Evolutionary conservation across 2,113 vertebrate genomes (phyloP).

Genomic region (Physeter macrocephalus): DNA sequence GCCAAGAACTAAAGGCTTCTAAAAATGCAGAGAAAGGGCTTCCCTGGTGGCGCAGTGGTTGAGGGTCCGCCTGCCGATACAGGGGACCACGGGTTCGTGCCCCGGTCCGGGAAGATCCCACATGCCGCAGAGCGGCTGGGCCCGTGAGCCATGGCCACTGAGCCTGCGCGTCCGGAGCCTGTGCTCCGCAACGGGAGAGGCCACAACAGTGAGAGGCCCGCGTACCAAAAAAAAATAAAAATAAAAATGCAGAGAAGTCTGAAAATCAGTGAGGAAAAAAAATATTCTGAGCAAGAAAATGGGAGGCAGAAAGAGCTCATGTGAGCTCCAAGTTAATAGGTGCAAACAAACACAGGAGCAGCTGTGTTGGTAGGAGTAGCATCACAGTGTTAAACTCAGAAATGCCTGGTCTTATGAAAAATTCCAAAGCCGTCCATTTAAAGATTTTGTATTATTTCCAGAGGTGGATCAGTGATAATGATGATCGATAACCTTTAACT

Average conservation of each 20-base stretch:
- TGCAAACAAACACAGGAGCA: neutral
- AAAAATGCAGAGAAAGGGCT: neutral
- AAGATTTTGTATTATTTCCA: neutral
- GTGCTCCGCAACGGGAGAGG: too few relatives aligned
- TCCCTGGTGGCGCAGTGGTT: too few relatives aligned
- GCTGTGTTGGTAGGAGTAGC: neutral
- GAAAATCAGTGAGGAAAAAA: neutral
- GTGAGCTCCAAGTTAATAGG: neutral
- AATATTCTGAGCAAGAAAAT: neutral
- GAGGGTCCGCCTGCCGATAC: too few relatives aligned
- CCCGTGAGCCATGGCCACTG: too few relatives aligned
- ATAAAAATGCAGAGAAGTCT: neutral
- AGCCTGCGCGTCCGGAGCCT: too few relatives aligned
- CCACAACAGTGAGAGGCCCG: too few relatives aligned
- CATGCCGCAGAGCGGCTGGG: too few relatives aligned
- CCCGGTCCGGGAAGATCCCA: too few relatives aligned
- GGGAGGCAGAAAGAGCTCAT: neutral
- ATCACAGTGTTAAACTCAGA: neutral
- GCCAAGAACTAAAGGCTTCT: neutral
- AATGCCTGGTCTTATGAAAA: neutral
- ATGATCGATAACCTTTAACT: neutral
- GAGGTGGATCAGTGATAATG: neutral
- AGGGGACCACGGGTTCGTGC: too few relatives aligned
- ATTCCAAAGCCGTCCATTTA: neutral
- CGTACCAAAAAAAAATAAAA: too few relatives aligned